Evolutionary conservation across 2,888 invertebrate species (phyloP).

Genomic region (Orthonychiurus folsomi): DNA sequence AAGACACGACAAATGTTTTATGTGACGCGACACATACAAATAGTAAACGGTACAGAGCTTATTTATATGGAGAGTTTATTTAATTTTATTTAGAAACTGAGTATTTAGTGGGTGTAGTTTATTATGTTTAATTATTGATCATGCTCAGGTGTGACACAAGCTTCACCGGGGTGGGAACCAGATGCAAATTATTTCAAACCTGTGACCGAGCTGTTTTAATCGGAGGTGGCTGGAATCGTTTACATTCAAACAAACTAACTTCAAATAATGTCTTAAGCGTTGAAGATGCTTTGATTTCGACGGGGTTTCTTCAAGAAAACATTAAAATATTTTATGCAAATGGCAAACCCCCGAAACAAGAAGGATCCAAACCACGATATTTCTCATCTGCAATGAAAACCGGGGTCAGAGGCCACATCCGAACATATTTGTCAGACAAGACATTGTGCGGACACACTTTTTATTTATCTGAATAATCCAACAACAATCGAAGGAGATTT

Average conservation of each 20-base stretch:
- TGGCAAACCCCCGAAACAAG: slow-evolving; percentile 39
- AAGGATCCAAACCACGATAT: not conserved
- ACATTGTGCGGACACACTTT: slow-evolving; percentile 48
- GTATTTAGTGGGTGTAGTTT: too few relatives aligned
- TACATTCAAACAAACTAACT: slow-evolving; percentile 44
- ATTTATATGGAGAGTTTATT: too few relatives aligned
- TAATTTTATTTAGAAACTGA: too few relatives aligned
- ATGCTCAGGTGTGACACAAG: slow-evolving; percentile 35
- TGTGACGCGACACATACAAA: slow-evolving; percentile 48
- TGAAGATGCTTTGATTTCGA: slow-evolving; percentile 45
- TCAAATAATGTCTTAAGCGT: slow-evolving; percentile 44
- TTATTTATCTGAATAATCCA: slow-evolving; percentile 49
- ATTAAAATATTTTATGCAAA: slow-evolving; percentile 50
- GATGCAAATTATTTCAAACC: slow-evolving; percentile 47
- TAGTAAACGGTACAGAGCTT: slow-evolving; percentile 45
- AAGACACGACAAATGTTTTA: slow-evolving; percentile 44
- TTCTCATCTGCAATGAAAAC: slow-evolving; percentile 43
- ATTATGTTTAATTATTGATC: not conserved
- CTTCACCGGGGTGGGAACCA: slow-evolving; percentile 34
- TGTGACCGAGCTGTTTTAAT: slow-evolving; percentile 49
- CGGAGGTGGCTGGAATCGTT: slow-evolving; percentile 49
- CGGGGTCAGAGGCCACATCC: slow-evolving; percentile 47
- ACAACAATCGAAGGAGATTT: slow-evolving; percentile 46
- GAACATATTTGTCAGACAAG: slow-evolving; percentile 46
- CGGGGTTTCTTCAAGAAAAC: slow-evolving; percentile 47